These are phyloP conservation scores for Tapirus terrestris DNA, from an alignment of 2,113 vertebrate species.

Conservation along the genomic window DNA sequence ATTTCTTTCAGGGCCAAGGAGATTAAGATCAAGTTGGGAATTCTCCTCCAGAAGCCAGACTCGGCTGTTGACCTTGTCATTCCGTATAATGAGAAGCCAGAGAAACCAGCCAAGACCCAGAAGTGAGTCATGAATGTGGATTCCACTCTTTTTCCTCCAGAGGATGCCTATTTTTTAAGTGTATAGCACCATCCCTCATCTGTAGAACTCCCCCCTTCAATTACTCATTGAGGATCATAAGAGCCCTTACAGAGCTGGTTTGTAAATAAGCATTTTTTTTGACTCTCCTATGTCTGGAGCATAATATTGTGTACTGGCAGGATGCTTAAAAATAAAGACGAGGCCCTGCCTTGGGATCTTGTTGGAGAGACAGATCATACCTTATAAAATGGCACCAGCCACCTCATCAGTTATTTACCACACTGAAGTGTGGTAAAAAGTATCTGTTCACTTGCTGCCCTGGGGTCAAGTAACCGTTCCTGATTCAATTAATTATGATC, in stretches of 20 bases:
- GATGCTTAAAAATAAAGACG: background rate
- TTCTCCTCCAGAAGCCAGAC: constrained; percentile 96
- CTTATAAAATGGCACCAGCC: background rate
- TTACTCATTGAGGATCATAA: background rate
- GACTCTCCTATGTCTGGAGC: background rate
- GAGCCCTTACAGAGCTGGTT: background rate
- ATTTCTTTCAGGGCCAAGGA: constrained; percentile 93
- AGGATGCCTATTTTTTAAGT: background rate
- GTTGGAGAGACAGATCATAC: background rate
- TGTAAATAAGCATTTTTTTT: background rate
- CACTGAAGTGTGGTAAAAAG: background rate
- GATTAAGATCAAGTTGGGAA: constrained; percentile 97
- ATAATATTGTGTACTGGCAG: background rate
- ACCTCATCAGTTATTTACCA: background rate
- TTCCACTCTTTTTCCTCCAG: background rate
- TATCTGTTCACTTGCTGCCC: background rate
- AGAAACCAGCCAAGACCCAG: constrained; percentile 93
- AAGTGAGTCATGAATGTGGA: constrained; percentile 89
- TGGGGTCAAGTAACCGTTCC: background rate
- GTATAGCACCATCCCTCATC: background rate
- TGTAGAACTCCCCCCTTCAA: background rate
- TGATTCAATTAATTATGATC: background rate
- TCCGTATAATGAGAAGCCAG: constrained; percentile 92
- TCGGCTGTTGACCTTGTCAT: constrained; percentile 93
- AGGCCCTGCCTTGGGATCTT: background rate